phyloP scores from a whole-genome alignment of 64 coral and sea anemone species.

The Trachythela sp. region DNA sequence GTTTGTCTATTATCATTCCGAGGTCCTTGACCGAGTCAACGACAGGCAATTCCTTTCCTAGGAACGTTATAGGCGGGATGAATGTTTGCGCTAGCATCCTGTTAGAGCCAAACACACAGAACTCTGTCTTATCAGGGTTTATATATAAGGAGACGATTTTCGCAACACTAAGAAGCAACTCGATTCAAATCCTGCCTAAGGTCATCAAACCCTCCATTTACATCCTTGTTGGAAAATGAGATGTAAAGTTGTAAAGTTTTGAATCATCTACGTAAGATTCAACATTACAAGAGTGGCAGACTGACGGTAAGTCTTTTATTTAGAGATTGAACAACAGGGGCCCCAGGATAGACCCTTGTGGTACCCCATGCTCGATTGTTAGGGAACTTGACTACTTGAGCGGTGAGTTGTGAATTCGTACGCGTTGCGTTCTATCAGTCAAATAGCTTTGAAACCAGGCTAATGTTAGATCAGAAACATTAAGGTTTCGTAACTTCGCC shows the following conservation, averaged over 20 bases:
- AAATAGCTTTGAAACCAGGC: not conserved
- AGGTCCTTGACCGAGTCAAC: not conserved
- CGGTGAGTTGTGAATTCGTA: not conserved
- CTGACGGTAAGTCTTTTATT: not conserved
- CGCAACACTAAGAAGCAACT: slow-evolving; percentile 28
- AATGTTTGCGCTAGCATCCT: not conserved
- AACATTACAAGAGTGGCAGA: not conserved
- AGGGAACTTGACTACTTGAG: not conserved
- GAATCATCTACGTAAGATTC: slow-evolving; percentile 43
- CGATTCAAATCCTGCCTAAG: not conserved
- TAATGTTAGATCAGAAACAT: not conserved
- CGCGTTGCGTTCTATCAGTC: not conserved
- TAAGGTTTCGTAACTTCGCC: not conserved
- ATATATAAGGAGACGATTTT: slow-evolving; percentile 23
- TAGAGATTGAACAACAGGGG: not conserved
- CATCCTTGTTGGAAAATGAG: slow-evolving; percentile 42
- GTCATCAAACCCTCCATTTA: not conserved
- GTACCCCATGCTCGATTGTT: not conserved
- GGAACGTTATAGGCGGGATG: not conserved
- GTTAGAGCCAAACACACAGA: slow-evolving; percentile 29
- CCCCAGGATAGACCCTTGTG: not conserved
- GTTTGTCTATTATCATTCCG: not conserved
- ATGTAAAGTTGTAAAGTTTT: slow-evolving; percentile 24
- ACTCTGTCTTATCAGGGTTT: slow-evolving; percentile 45
- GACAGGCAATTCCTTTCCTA: not conserved